Conservation (phyloP, 2,888 invertebrate species). For the Rutpela maculata region DNA sequence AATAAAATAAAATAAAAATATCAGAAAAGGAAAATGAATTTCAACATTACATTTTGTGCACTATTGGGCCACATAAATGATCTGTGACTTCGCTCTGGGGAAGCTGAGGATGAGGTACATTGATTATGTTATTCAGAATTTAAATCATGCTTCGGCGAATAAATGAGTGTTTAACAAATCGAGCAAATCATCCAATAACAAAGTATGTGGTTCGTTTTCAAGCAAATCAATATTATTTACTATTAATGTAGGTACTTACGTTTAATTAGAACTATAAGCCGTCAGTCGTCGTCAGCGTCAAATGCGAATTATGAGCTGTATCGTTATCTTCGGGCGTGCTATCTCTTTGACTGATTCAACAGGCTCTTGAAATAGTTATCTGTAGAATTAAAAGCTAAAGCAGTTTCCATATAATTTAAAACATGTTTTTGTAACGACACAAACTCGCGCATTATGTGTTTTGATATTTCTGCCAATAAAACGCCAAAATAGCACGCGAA, state of each 20-base stretch:
- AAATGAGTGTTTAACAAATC: no score
- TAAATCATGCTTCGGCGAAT: no score
- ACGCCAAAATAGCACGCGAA: neutral
- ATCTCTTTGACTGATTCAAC: neutral
- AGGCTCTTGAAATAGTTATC: slow-evolving; percentile 7
- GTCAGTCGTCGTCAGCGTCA: neutral
- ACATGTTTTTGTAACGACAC: neutral
- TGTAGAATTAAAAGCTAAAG: slow-evolving; percentile 3
- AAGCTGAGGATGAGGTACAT: no score
- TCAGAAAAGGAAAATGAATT: no score
- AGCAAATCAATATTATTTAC: neutral
- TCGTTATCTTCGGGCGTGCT: neutral
- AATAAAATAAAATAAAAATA: no score
- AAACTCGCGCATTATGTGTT: neutral
- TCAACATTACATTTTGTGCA: no score
- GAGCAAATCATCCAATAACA: no score
- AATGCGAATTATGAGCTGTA: neutral
- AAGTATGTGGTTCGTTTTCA: no score
- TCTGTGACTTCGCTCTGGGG: no score
- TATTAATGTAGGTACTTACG: neutral
- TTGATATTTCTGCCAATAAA: neutral
- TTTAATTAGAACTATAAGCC: neutral
- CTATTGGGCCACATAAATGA: no score
- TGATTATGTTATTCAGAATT: no score
- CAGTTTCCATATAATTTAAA: neutral